Evolutionary conservation across 2,113 vertebrate species (phyloP).

Genomic region (Trinectes maculatus): DNA sequence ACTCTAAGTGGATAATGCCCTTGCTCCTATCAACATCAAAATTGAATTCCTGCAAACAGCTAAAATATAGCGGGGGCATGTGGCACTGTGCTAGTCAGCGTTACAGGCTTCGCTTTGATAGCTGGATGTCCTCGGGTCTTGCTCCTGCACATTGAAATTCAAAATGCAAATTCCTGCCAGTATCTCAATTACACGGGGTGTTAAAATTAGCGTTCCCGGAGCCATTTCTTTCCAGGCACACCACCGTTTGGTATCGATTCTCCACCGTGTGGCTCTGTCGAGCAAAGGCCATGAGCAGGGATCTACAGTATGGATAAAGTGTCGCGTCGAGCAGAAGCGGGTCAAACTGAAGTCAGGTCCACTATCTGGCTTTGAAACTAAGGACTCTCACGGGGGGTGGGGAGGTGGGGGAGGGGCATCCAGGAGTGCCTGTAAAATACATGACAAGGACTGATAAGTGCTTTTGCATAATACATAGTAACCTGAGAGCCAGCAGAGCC

Average conservation of each 20-base stretch:
- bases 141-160: constrained; percentile 59
- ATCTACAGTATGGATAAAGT: constrained; percentile 24
- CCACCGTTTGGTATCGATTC: constrained; percentile 38
- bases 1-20: constrained; percentile 84
- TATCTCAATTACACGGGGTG: constrained; percentile 64
- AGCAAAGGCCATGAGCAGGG: constrained; percentile 46
- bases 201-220: constrained; percentile 55
- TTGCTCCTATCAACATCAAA: constrained; percentile 84
- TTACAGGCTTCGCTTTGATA: constrained; percentile 58
- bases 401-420: constrained; percentile 1
- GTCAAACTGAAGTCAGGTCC: constrained; percentile 50
- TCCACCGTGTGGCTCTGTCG: constrained; percentile 38
- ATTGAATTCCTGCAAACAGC: constrained; percentile 79
- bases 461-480: constrained; percentile 73
- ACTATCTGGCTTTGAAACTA: constrained; percentile 39
- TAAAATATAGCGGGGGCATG: constrained; percentile 66
- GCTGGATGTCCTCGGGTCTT: constrained; percentile 47
- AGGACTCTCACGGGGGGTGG: constrained; percentile 4
- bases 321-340: constrained; percentile 29
- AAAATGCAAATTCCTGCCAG: constrained; percentile 64
- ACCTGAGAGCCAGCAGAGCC: constrained; percentile 51
- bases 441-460: constrained; percentile 57
- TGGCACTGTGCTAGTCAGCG: constrained; percentile 51
- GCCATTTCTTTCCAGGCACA: constrained; percentile 50
- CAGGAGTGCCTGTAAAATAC: constrained; percentile 41